Evolutionary conservation across 2,888 invertebrate species (phyloP), one percentile per base, ranked within the genome.

Genomic region (Agriotes lineatus): DNA sequence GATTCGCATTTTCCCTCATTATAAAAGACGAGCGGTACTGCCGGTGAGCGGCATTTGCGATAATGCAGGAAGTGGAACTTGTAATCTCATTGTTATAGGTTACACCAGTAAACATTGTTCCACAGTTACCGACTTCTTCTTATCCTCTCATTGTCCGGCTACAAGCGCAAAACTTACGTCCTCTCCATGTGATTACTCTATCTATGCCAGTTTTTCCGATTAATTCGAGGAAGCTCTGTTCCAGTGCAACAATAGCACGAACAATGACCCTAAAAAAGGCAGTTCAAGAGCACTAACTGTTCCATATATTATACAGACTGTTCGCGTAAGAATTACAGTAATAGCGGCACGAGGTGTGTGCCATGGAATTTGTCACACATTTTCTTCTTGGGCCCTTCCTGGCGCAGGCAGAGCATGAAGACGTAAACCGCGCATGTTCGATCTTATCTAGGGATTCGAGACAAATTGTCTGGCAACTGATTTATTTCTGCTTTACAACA

Each of bases 281-380:
- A 58, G 50, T 65, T 65, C 50, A 37, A 66, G 44, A 59, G 18
- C 59, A 59, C 39, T 66, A 66, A 66, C 66, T 66, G 66, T 66
- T 66, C 59, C 30, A 60, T 58, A 59, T 66, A 66, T 66, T 66
- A 66, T 42, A 59, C 25, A 59, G 59, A 65, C 48, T 33, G n/a
- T 42, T 58, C 67, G 67, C 61, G 67, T 57, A 67, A 67, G 44
- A 61, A 54, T 57, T 61, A 67, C 67, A 61, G 67, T 67, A 67
- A 54, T 54, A 61, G 56, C 61, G 61, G 60, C 45, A 39, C 33
- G 44, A 61, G 37, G 50, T 61, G 61, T 61, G 50, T 19, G 42
- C 16, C 30, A 66, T 16, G 39, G 35, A 57, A 48, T 67, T 67
- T 57, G 67, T 16, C 61, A 61, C n/a, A 67, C 60, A 52, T 65